Evolutionary conservation across 64 coral and sea anemone genomes (phyloP).

Genomic region (Catalaphyllia jardinei): DNA sequence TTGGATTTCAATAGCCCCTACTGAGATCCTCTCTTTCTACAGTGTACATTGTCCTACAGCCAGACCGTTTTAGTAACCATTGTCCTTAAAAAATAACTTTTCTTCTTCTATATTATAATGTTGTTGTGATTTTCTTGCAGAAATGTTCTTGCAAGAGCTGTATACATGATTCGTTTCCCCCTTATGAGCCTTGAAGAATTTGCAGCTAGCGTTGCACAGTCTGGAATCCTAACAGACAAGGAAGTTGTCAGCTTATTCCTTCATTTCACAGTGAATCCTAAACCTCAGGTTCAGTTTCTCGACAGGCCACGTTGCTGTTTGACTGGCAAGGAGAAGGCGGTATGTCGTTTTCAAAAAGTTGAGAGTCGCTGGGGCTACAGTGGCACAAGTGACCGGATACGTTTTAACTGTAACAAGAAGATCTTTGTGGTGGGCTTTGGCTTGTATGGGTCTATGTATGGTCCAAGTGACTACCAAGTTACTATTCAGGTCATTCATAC

Average conservation of each 20-base stretch:
- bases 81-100: too few relatives aligned
- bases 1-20: too few relatives aligned
- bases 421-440: conserved; percentile 98
- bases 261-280: conserved; percentile 94
- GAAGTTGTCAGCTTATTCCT: conserved; percentile 92
- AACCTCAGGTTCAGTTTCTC: conserved; percentile 81
- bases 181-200: conserved; percentile 97
- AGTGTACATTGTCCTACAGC: too few relatives aligned
- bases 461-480: conserved; percentile 93
- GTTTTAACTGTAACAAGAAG: conserved; percentile 78
- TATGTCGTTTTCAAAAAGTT: conserved; percentile 88
- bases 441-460: conserved; percentile 95
- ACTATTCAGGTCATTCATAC: conserved; percentile 84
- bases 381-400: conserved; percentile 97
- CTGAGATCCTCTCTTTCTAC: too few relatives aligned
- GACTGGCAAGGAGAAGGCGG: conserved; percentile 92
- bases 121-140: conserved; percentile 36
- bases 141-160: conserved; percentile 73
- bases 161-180: conserved; percentile 94
- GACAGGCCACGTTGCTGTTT: conserved; percentile 94
- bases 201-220: conserved; percentile 80
- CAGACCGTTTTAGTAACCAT: too few relatives aligned
- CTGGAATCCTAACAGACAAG: conserved; percentile 88
- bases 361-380: conserved; percentile 99
- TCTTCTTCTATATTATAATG: neutral